Evolutionary conservation across 2,888 invertebrate species (phyloP), one percentile per base, ranked within the genome.

Genomic region (Galerucella nymphaeae): DNA sequence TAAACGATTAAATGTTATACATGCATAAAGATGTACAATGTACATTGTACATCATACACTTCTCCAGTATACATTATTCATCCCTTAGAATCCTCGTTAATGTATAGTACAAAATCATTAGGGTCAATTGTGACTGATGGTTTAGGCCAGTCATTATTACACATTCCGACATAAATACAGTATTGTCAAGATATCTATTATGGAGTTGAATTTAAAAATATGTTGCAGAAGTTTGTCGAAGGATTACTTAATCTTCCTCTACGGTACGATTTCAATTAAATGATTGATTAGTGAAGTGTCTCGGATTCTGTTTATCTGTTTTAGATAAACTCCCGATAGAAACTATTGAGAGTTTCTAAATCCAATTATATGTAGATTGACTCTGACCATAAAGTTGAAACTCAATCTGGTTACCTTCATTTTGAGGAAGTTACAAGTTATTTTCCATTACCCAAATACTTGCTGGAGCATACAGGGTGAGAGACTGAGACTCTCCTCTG

Each of bases 361-460:
- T 58, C 58, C 58, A 66, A 58, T 66, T 66, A 58, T 66, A 66
- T 45, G 65, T 71, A 71, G 66, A 71, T 71, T 66, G 61, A 66
- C 65, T 72, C 61, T 20, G 38, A 42, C 62, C 65, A 68, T 68
- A 74, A 77, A 75, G 72, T 71, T 73, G 65, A 70, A 73, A 75
- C 71, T 75, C 42, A 48, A 63, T 61, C 62, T 64, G 64, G 71
- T 65, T 71, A 58, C 71, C 71, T 41, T 70, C 64, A 73, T 61
- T 71, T 64, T 66, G 57, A 18, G 48, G 41, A 74, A 69, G 68
- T 71, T 41, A 61, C 55, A 67, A 58, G 61, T 70, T 62, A 70
- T 73, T 63, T 62, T 70, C 62, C 66, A 73, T 70, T 73, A 74
- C 67, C 64, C 57, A 74, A 70, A 74, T 74, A 74, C 74, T 74